phyloP scores from a whole-genome alignment of 2,888 invertebrate genomes.

The Watsonalla binaria region DNA sequence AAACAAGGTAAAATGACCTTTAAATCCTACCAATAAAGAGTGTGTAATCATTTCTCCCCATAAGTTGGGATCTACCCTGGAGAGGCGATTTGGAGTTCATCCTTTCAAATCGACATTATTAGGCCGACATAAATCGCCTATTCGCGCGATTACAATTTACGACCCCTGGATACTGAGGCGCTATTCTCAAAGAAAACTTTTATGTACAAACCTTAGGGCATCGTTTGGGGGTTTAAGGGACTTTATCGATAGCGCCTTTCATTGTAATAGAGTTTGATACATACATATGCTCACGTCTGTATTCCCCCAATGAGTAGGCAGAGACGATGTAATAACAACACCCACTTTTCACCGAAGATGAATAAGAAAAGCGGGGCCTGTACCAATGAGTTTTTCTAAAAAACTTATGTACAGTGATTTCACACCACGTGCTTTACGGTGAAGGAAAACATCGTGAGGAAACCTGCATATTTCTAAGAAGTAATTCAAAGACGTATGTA shows the following conservation, averaged over 20 bases:
- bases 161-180: constrained; percentile 24
- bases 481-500: no score
- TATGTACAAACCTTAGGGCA: constrained; percentile 20
- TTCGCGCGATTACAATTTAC: constrained; percentile 37
- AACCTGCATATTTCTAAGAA: no score
- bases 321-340: no score
- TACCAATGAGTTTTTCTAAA: no score
- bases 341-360: no score
- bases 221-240: background rate
- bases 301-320: no score
- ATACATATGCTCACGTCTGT: no score
- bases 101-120: constrained; percentile 19
- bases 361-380: no score
- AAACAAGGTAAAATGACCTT: background rate
- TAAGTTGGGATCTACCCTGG: background rate
- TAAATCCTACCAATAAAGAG: background rate
- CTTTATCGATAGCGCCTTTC: background rate
- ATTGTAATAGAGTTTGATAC: background rate
- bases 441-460: no score
- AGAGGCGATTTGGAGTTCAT: constrained; percentile 3
- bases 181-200: constrained; percentile 21
- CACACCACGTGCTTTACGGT: no score
- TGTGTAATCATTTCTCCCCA: background rate
- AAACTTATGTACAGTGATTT: no score
- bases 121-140: constrained; percentile 35